phyloP scores from a whole-genome alignment of 2,113 vertebrate genomes.

The Platichthys stellatus region DNA sequence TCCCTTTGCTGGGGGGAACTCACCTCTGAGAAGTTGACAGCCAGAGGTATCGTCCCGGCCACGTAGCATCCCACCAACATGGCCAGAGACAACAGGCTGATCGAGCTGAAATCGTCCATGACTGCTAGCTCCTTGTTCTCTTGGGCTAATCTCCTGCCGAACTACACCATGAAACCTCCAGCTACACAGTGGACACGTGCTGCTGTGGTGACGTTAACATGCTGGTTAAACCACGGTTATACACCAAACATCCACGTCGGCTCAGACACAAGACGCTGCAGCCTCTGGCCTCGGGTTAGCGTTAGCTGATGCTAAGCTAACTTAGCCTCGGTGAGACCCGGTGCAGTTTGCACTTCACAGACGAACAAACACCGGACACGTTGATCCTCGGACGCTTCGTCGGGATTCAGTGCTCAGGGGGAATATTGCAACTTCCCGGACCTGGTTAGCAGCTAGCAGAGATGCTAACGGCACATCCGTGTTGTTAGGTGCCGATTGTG shows the following conservation, averaged over 20 bases:
- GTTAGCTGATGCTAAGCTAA: conserved; percentile 64
- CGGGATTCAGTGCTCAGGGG: neutral
- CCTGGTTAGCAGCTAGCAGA: conserved; percentile 8
- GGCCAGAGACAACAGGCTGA: conserved; percentile 93
- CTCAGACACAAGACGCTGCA: conserved; percentile 6
- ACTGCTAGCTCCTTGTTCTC: conserved; percentile 47
- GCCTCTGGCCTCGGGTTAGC: conserved; percentile 41
- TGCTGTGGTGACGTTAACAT: conserved; percentile 12
- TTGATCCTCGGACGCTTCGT: neutral
- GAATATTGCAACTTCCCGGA: conserved; percentile 30
- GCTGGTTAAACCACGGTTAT: neutral
- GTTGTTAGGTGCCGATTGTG: conserved; percentile 42
- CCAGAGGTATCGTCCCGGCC: conserved; percentile 95
- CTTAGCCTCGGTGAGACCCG: neutral
- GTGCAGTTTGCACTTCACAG: neutral
- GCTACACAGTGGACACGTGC: neutral
- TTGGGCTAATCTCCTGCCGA: conserved; percentile 32
- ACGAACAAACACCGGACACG: neutral
- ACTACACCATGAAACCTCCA: conserved; percentile 41
- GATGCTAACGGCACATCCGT: conserved; percentile 23
- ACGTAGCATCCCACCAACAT: conserved; percentile 98
- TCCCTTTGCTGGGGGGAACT: conserved; percentile 54
- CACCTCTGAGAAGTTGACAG: conserved; percentile 98
- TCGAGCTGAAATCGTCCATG: conserved; percentile 96
- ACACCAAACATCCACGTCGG: conserved; percentile 54